Evolutionary conservation across 2,797 vertebrate genomes (phyloP), one percentile per base, ranked within the genome.

Genomic region (Ceryle rudis): DNA sequence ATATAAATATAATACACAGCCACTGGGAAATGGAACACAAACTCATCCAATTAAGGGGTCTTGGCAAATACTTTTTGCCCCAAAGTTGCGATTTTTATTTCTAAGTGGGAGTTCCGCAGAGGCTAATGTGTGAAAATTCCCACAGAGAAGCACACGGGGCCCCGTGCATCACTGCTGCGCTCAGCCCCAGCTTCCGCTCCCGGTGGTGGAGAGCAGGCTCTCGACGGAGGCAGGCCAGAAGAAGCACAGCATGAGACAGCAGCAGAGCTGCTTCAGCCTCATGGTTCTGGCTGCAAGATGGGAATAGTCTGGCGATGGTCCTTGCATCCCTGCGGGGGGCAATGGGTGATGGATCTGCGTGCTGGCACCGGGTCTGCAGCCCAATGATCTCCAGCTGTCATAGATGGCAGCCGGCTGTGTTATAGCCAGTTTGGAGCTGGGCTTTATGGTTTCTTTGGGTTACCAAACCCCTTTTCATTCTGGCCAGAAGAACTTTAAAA

Each of bases 181-280:
- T 55, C 88, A 77, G 69, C 78, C 84, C 55, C 11, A 8, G 69
- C 73, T 93, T 93, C 93, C 89, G 54, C 90, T 95, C 23, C 83
- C 4, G 37, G 55, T 46, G 14, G 23, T 47, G 73, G 58, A 79
- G 89, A 79, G 80, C 93, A 3, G 90, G 88, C 75, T 94, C 90
- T 60, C 14, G 1, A 15, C 14, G 67, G 79, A 89, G 93, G 89
- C 61, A 86, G 77, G 78, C 93, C 88, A 83, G 92, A 81, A 96
- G 90, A 3, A 61, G 71, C 95, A 49, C 92, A 95, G 96, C 92
- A 0, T 89, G 96, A 92, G 81, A 14, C 8, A 15, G 94, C 95
- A 96, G 89, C 69, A 87, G 95, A 93, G 86, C 92, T 65, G 91
- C 95, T 80, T 57, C 79, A 94, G 89, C 89, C 78, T 75, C 90